These are phyloP conservation scores for Polydrusus pterygomalis DNA, from an alignment of 2,888 invertebrate species.

Conservation along the genomic window DNA sequence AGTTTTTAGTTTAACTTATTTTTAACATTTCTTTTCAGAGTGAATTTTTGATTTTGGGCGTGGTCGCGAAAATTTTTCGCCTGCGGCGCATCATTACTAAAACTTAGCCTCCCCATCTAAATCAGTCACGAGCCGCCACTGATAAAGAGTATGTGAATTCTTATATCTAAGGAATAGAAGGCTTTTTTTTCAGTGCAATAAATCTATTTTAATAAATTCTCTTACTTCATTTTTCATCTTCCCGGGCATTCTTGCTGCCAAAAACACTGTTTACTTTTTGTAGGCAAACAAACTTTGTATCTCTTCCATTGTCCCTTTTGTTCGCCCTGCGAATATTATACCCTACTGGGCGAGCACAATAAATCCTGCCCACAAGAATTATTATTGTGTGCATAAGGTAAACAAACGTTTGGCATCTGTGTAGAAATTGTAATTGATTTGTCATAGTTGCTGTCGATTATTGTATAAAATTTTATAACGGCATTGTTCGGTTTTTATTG, in stretches of 20 bases:
- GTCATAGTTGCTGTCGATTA: conserved; percentile 61
- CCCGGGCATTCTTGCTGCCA: neutral
- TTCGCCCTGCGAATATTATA: conserved; percentile 33
- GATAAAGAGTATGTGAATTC: too few relatives aligned
- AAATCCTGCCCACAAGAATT: conserved; percentile 37
- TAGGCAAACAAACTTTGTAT: conserved; percentile 44
- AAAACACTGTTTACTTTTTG: conserved; percentile 45
- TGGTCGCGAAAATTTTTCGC: too few relatives aligned
- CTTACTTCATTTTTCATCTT: conserved; percentile 10
- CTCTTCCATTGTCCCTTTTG: conserved; percentile 32
- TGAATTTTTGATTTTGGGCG: too few relatives aligned
- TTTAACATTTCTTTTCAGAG: too few relatives aligned
- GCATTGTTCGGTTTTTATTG: conserved; percentile 33
- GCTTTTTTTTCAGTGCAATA: neutral
- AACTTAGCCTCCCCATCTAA: too few relatives aligned
- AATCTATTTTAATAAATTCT: neutral
- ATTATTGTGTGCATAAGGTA: conserved; percentile 54
- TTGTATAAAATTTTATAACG: conserved; percentile 53
- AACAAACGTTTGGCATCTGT: conserved; percentile 60
- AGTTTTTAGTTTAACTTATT: too few relatives aligned
- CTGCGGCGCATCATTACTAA: too few relatives aligned
- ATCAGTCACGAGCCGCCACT: too few relatives aligned
- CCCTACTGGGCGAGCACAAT: conserved; percentile 42
- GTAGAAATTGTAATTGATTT: conserved; percentile 63
- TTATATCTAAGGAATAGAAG: too few relatives aligned